phyloP scores from a whole-genome alignment of 2,888 invertebrate genomes.

The Zele albiditarsus region DNA sequence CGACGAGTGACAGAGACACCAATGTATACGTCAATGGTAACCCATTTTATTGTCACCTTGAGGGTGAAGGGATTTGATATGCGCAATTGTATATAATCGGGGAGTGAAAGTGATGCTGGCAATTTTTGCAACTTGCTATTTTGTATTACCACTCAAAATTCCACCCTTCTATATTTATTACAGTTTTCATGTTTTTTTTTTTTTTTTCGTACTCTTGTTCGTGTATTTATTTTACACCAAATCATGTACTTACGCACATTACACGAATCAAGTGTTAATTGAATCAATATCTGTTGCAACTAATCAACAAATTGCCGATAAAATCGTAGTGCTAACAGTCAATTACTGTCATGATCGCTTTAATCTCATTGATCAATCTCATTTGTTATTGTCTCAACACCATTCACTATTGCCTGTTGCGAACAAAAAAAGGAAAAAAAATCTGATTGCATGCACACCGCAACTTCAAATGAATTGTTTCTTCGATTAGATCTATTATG shows the following conservation, averaged over 20 bases:
- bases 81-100: conserved; percentile 46
- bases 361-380: background rate
- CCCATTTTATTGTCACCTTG: conserved; percentile 57
- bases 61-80: conserved; percentile 54
- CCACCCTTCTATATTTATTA: conserved; percentile 15
- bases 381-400: background rate
- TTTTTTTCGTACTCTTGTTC: background rate
- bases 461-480: background rate
- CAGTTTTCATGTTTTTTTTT: background rate
- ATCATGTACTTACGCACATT: background rate
- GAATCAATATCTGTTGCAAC: conserved; percentile 10
- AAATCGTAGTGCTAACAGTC: conserved; percentile 26
- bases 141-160: conserved; percentile 18
- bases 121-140: conserved; percentile 27
- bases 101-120: conserved; percentile 47
- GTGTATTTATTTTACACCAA: background rate
- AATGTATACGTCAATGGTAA: conserved; percentile 50
- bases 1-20: conserved; percentile 29
- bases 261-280: conserved; percentile 15
- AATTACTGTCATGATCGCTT: background rate
- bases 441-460: background rate
- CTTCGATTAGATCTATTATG: background rate
- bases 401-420: background rate
- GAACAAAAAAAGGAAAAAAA: background rate
- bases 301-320: background rate